Base-by-base conservation (phyloP, 2,888 invertebrate genomes). In the Stenoptilia bipunctidactyla region DNA sequence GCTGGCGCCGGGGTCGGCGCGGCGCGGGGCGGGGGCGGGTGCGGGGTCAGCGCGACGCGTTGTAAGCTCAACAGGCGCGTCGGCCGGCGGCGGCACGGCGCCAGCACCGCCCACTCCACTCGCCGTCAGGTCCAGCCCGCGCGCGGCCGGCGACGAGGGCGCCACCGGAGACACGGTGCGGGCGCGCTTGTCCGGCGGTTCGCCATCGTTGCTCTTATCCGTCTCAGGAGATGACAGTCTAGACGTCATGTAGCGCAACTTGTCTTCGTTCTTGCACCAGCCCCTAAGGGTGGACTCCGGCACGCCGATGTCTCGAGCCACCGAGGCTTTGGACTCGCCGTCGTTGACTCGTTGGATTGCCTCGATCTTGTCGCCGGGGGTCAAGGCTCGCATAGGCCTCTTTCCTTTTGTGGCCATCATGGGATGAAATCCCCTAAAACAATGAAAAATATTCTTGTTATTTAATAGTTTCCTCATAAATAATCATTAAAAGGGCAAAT, bases 231-330 rank as follows among this genome's bases (percentile, higher is more conserved):
- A 89, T 38, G 90, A 89, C 55, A 90, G 88, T 8, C 90, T 85
- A 15, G 90, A 90, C 59, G 82, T 90, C 89, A 64, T 89, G 87
- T 49, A 90, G 72, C 85, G 77, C 49, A 85, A 69, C 67, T 93
- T 93, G 55, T 91, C 90, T 61, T 93, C 92, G 61, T 92, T 92
- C 69, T 94, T 94, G 74, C 93, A 94, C 94, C 94, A 94, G 43
- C 94, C 94, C 2, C 94, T 86, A 12, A 94, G 80, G 6, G 94
- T 94, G 1, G 93, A 93, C 68, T 94, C 94, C 0, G 94, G 93
- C 13, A 94, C 93, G 27, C 93, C 92, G 60, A 93, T 92, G 65
- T 93, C 92, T 2, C 93, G 85, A 1, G 93, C 93, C 1, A 94
- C 93, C 0, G 93, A 92, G 1, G 94, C 93, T 61, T 94, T 93